Base-by-base conservation (phyloP, 2,888 invertebrate genomes). In the Dasypogon diadema region DNA sequence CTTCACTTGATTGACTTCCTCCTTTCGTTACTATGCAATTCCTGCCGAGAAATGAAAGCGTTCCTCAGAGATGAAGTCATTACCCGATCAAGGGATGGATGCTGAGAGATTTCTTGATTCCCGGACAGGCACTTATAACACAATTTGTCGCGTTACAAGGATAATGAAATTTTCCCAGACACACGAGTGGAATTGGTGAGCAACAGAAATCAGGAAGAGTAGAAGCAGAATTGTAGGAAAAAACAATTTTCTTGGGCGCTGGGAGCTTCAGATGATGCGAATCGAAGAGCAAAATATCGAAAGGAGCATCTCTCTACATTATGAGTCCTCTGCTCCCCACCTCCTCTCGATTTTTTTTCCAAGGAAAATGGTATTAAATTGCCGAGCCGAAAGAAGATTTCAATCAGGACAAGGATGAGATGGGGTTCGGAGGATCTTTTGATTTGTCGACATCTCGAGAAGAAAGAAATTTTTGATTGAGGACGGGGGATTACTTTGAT, bases 141-240 rank as follows among this genome's bases (percentile, higher is more conserved):
- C 21, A 21, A 54, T 21, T 54, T 54, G 21, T 18, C 54, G 54
- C 54, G 54, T 54, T 54, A n/a, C n/a, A 48, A 22, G 54, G 22
- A 54, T 21, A 54, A 21, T 18, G 54, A 54, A 54, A 54, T 54
- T 54, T n/a, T 6, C n/a, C 12, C 42, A 12, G 42, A 42, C 54
- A 42, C 54, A 54, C 16, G 54, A 54, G 8, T 54, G 12, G 21
- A 54, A 22, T 22, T 22, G 16, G 16, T 16, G 8, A 54, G 22
- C 18, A 14, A 5, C n/a, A 42, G 42, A 42, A 42, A 42, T 42
- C 12, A 42, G 42, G 2, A 22, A 54, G 6, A 21, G 21, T 1
- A 18, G 16, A 8, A 5, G 8, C 21, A 18, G 54, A 48, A 54
- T 54, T 10, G 18, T 18, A 54, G 22, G 16, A 54, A 54, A 54